Evolutionary conservation across 2,888 invertebrate genomes (phyloP).

Genomic region (Monoplex corrugatus): DNA sequence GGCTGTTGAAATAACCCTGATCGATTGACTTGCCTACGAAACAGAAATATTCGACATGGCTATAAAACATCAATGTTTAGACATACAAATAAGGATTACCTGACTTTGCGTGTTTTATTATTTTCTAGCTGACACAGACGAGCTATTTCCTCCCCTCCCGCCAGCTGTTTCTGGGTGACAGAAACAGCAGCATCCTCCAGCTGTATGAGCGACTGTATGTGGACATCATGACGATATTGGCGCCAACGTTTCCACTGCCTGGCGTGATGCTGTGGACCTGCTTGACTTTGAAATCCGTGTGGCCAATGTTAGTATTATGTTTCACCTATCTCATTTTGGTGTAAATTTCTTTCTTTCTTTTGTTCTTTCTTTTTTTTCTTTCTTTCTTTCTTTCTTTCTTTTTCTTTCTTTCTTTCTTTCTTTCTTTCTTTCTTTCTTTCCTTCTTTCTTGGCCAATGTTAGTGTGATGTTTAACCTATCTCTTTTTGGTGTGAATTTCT

Average conservation of each 20-base stretch:
- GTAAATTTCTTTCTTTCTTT: not conserved
- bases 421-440: not conserved
- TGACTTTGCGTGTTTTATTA: not conserved
- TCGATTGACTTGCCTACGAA: not conserved
- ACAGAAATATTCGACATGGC: not conserved
- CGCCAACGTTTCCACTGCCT: constrained; percentile 17
- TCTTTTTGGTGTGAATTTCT: not conserved
- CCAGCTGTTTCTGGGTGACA: constrained; percentile 7
- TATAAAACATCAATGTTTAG: too few species aligned
- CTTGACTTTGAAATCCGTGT: constrained; percentile 31
- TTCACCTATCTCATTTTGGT: not conserved
- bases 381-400: not conserved
- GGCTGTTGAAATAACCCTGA: too few species aligned
- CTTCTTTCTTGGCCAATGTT: not conserved
- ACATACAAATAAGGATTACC: not conserved
- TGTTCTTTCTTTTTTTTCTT: not conserved
- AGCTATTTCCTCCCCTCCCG: constrained; percentile 27
- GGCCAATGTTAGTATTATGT: constrained; percentile 38
- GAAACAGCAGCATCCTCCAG: constrained; percentile 19
- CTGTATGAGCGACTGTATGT: constrained; percentile 31
- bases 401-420: not conserved
- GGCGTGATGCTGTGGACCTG: not conserved
- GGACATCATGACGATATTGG: constrained; percentile 7
- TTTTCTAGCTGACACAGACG: constrained; percentile 23
- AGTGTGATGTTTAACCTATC: not conserved